These are phyloP conservation scores for Rhagophthalmus giganteus DNA, from an alignment of 2,888 invertebrate genomes.

Conservation along the genomic window DNA sequence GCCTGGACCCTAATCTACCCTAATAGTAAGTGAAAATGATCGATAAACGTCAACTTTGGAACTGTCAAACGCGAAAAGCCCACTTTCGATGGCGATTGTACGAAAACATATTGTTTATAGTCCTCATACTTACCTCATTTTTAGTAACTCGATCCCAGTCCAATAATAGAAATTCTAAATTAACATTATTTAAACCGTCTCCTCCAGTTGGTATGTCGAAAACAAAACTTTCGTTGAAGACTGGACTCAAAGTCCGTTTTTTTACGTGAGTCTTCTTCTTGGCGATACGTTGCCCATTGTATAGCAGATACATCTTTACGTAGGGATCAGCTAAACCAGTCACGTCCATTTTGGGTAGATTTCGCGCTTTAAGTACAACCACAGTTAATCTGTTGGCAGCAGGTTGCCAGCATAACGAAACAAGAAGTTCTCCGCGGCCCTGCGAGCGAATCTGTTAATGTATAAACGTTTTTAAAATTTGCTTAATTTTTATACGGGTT, in stretches of 20 bases:
- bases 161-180: constrained; percentile 84
- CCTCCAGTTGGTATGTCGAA: constrained; percentile 85
- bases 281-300: constrained; percentile 96
- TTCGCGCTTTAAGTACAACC: constrained; percentile 94
- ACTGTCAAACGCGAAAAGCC: too few species aligned
- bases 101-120: too few species aligned
- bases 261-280: constrained; percentile 99
- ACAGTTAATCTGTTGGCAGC: constrained; percentile 94
- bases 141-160: constrained; percentile 99
- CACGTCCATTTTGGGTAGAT: constrained; percentile 97
- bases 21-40: background rate
- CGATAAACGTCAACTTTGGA: too few species aligned
- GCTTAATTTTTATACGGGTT: background rate
- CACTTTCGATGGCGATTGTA: too few species aligned
- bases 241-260: constrained; percentile 95
- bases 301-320: constrained; percentile 95
- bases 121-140: constrained; percentile 83
- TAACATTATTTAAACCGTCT: constrained; percentile 79
- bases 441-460: constrained; percentile 79
- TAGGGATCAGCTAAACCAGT: constrained; percentile 96
- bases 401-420: constrained; percentile 98
- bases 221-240: constrained; percentile 98
- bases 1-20: background rate
- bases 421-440: constrained; percentile 91
- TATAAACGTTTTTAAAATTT: background rate